Evolutionary conservation across 2,113 vertebrate genomes (phyloP).

Genomic region (Rhineura floridana): DNA sequence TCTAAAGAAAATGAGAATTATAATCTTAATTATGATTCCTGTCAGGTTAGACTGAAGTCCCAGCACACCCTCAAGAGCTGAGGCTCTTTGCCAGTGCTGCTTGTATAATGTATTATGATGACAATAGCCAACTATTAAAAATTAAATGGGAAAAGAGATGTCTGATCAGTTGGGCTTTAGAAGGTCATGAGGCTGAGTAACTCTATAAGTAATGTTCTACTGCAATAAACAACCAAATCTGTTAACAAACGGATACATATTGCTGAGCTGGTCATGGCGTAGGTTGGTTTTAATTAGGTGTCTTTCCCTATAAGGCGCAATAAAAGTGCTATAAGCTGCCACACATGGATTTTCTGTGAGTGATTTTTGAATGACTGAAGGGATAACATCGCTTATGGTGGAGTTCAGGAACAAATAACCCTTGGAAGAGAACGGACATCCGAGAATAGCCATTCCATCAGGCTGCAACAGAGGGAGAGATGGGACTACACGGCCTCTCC

Average conservation of each 20-base stretch:
- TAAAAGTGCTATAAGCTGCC: background rate
- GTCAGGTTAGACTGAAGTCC: background rate
- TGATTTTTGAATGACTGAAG: background rate
- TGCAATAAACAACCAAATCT: background rate
- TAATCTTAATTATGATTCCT: conserved; percentile 31
- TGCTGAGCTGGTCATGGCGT: background rate
- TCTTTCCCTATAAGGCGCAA: background rate
- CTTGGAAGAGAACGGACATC: background rate
- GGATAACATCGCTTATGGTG: background rate
- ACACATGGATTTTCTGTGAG: too few species aligned
- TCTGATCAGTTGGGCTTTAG: background rate
- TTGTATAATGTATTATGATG: background rate
- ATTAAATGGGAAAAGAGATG: background rate
- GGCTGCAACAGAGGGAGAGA: too few species aligned
- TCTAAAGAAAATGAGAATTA: conserved; percentile 7
- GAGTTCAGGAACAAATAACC: background rate
- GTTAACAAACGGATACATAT: background rate
- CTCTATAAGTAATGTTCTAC: background rate
- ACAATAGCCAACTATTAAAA: conserved; percentile 8
- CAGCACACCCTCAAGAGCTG: conserved; percentile 21
- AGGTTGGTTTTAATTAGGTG: background rate
- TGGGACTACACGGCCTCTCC: too few species aligned
- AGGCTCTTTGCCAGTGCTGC: background rate
- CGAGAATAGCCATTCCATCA: too few species aligned
- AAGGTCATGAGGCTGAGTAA: conserved; percentile 8